A percentile compares a stretch with the other conserved stretches of the same genome.
Evolutionary conservation across 2,888 invertebrate genomes (phyloP).

Genomic region (Sylvicola cinctus): DNA sequence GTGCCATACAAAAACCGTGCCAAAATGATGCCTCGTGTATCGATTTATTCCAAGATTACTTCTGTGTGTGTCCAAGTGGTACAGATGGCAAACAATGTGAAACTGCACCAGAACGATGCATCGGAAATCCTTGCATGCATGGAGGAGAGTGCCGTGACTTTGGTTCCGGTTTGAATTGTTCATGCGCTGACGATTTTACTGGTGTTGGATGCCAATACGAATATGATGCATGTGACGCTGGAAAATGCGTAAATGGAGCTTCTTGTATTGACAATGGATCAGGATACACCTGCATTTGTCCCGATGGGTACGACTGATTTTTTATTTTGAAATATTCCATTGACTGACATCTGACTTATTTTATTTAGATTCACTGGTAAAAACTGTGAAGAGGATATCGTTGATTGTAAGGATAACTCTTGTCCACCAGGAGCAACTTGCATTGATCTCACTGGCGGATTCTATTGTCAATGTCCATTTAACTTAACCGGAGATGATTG

Average conservation of each 20-base stretch:
- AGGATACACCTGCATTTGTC: slow-evolving; percentile 71
- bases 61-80: slow-evolving; percentile 61
- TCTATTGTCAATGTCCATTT: slow-evolving; percentile 93
- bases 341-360: background rate
- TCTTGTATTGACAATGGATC: slow-evolving; percentile 71
- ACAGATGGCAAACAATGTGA: slow-evolving; percentile 95
- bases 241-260: slow-evolving; percentile 84
- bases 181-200: slow-evolving; percentile 67
- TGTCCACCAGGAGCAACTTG: slow-evolving; percentile 88
- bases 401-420: slow-evolving; percentile 82
- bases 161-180: slow-evolving; percentile 85
- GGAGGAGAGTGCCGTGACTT: slow-evolving; percentile 90
- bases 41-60: slow-evolving; percentile 56
- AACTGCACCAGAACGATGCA: slow-evolving; percentile 86
- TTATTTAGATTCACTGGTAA: slow-evolving; percentile 34
- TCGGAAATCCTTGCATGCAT: slow-evolving; percentile 86
- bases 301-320: slow-evolving; percentile 34
- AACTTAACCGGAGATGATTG: slow-evolving; percentile 93
- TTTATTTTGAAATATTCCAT: background rate
- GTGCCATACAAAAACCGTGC: slow-evolving; percentile 59
- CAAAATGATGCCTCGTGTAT: slow-evolving; percentile 85
- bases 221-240: slow-evolving; percentile 76
- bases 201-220: slow-evolving; percentile 87
- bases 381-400: slow-evolving; percentile 78
- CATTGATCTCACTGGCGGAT: slow-evolving; percentile 72